Base-by-base conservation (phyloP, 1,140 invertebrate species). In the Papilio aristodemus region DNA sequence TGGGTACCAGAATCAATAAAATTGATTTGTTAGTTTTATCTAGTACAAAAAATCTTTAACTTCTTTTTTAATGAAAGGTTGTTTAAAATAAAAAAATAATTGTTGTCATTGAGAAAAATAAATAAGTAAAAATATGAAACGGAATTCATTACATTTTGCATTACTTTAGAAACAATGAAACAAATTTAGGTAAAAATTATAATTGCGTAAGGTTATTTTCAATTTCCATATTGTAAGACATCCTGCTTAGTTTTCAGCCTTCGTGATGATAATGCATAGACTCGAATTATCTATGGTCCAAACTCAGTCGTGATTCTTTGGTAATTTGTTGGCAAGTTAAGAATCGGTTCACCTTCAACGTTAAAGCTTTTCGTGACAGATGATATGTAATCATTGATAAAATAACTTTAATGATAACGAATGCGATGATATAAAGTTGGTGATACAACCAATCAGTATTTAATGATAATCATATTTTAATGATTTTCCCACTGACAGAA, bases 331-430 rank as follows among this genome's bases (percentile, higher is more conserved):
- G 46, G 46, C 46, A 54, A 54, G 46, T 54, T 19, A 13, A 54
- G 46, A 54, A 54, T 54, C 46, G 8, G 8, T 38, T 39, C 38
- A 39, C 38, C 3, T 54, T 54, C 19, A 54, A 54, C 19, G 19
- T 13, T 54, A 54, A 54, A 54, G 46, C 46, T 54, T 54, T 22
- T 25, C 10, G 22, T 54, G 46, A 54, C 11, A 54, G 7, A 50
- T 50, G 46, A 54, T 54, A 54, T 54, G 46, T 54, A 11, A 54
- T 10, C 10, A 25, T 54, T 54, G 17, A 54, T 54, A 54, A 54
- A 54, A 11, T 11, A 54, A 11, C 10, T 50, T 11, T 46, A 46
- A 50, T 50, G 43, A 50, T 19, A n/a, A 7, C n/a, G n/a, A n/a
- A n/a, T 46, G 43, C 19, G 43, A 46, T 46, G 43, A 8, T 22